A percentile compares a stretch with the other conserved stretches of the same genome.
phyloP scores from a whole-genome alignment of 2,797 vertebrate genomes.

The Dromococcyx pavoninus region DNA sequence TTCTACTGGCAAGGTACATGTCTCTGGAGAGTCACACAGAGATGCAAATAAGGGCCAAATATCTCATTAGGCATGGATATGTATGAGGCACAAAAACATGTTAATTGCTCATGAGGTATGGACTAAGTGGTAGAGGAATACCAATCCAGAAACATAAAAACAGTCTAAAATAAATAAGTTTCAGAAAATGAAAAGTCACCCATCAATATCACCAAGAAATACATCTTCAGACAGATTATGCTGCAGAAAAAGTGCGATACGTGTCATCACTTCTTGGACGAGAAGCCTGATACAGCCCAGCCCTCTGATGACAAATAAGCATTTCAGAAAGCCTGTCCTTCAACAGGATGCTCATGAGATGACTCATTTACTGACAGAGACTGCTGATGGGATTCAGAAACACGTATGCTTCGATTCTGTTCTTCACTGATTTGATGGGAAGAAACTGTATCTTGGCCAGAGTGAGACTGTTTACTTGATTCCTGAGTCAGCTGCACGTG shows the following conservation, averaged over 20 bases:
- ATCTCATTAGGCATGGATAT: neutral
- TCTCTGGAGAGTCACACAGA: neutral
- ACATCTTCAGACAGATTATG: neutral
- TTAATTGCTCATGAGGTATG: neutral
- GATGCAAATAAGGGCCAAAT: neutral
- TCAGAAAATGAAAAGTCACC: neutral
- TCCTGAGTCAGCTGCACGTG: conserved; percentile 75
- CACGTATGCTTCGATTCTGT: conserved; percentile 76
- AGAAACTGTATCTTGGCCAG: conserved; percentile 58
- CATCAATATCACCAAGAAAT: neutral
- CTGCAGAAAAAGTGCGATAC: neutral
- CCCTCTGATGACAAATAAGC: conserved; percentile 27
- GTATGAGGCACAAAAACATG: neutral
- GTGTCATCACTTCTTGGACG: neutral
- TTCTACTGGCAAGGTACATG: neutral
- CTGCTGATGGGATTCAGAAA: conserved; percentile 76
- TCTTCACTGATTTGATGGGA: conserved; percentile 71
- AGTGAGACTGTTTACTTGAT: conserved; percentile 72
- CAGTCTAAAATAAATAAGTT: conserved; percentile 16
- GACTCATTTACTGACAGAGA: conserved; percentile 80
- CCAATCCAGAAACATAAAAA: neutral
- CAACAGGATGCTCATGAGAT: conserved; percentile 76
- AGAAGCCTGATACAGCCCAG: neutral
- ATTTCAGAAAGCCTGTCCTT: conserved; percentile 83
- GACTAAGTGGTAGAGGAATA: neutral